phyloP scores from a whole-genome alignment of 1,140 invertebrate species.

The Myzus persicae region DNA sequence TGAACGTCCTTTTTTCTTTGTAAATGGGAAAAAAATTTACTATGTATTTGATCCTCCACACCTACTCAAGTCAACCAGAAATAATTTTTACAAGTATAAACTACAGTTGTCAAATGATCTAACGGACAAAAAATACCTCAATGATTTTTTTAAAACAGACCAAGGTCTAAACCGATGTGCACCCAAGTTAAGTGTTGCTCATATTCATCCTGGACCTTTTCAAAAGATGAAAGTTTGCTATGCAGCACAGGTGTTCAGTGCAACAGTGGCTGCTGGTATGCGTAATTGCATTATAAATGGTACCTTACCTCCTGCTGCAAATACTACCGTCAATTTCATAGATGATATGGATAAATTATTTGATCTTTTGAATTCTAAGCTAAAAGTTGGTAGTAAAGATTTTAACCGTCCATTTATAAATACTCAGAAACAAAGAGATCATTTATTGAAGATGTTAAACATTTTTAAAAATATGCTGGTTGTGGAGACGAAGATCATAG shows the following conservation, averaged over 20 bases:
- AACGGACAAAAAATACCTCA: background rate
- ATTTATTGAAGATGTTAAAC: background rate
- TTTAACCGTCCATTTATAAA: background rate
- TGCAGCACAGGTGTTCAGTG: background rate
- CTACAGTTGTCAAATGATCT: background rate
- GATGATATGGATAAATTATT: background rate
- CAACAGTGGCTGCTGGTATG: background rate
- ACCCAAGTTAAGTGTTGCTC: background rate
- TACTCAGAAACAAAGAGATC: background rate
- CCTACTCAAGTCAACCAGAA: background rate
- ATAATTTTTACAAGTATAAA: slow-evolving; percentile 8
- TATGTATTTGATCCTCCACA: slow-evolving; percentile 25
- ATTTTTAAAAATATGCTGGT: background rate
- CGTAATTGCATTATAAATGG: background rate
- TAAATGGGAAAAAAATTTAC: background rate
- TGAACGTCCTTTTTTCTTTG: background rate
- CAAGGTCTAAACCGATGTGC: slow-evolving; percentile 17
- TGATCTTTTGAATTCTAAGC: background rate
- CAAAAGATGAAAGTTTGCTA: slow-evolving; percentile 9
- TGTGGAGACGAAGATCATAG: background rate
- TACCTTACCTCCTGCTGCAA: background rate
- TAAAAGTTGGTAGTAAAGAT: background rate
- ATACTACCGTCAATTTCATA: background rate
- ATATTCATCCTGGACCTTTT: background rate
- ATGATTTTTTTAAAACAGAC: background rate